Percentiles rank a stretch among this genome's conserved stretches.
These are phyloP conservation scores for Scaptomyza pallida DNA, from an alignment of 1,140 invertebrate species.

Conservation along the genomic window DNA sequence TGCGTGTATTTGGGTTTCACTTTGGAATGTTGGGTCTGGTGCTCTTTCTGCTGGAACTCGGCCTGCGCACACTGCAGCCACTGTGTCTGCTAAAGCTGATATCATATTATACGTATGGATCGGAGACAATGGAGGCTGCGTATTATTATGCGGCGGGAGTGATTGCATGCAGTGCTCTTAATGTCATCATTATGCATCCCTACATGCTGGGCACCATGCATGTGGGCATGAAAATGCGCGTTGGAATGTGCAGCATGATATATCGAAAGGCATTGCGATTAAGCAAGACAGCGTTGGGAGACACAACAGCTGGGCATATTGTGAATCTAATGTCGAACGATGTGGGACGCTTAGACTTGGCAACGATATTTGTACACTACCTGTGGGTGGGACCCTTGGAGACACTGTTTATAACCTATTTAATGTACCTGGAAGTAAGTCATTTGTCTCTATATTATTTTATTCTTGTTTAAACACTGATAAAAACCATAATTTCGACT, in stretches of 20 bases:
- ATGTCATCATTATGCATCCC: constrained; percentile 90
- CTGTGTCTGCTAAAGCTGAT: constrained; percentile 89
- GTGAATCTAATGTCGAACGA: constrained; percentile 97
- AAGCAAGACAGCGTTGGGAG: constrained; percentile 88
- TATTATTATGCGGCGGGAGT: constrained; percentile 88
- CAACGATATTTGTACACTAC: constrained; percentile 89
- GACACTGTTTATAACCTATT: constrained; percentile 89
- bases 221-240: constrained; percentile 91
- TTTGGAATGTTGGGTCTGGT: constrained; percentile 68
- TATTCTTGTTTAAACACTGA: not conserved
- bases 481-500: constrained; percentile 5
- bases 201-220: constrained; percentile 91
- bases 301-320: constrained; percentile 93
- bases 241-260: constrained; percentile 91
- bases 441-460: too few relatives aligned
- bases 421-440: constrained; percentile 88
- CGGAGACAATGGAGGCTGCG: constrained; percentile 85
- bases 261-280: constrained; percentile 91
- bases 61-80: constrained; percentile 87
- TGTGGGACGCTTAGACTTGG: constrained; percentile 89
- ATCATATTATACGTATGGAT: constrained; percentile 85
- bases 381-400: constrained; percentile 93
- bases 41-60: constrained; percentile 69
- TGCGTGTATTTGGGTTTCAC: constrained; percentile 68
- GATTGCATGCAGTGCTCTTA: constrained; percentile 88